phyloP scores from a whole-genome alignment of 2,888 invertebrate species.

The Merodon equestris region DNA sequence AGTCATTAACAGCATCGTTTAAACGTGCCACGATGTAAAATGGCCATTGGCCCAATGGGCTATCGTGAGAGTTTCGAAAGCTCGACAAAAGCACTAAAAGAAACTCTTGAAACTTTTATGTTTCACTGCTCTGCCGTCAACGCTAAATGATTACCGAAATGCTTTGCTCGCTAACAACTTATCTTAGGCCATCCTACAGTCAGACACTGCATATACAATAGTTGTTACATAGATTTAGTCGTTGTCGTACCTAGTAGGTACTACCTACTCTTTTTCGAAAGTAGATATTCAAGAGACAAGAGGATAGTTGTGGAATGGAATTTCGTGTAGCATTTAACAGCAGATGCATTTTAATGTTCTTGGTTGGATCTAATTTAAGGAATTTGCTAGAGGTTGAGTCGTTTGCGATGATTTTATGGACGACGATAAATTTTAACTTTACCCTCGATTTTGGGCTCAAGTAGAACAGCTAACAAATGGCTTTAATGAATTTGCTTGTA shows the following conservation, averaged over 20 bases:
- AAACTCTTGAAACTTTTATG: constrained; percentile 47
- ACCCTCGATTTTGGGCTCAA: too few relatives aligned
- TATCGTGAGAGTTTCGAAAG: constrained; percentile 13
- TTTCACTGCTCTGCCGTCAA: constrained; percentile 1
- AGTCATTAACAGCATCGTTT: constrained; percentile 51
- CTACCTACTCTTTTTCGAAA: too few relatives aligned
- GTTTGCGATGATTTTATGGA: too few relatives aligned
- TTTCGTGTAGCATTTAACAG: constrained; percentile 41
- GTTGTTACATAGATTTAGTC: too few relatives aligned
- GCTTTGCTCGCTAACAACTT: constrained; percentile 2
- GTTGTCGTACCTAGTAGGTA: too few relatives aligned
- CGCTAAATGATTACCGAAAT: constrained; percentile 23
- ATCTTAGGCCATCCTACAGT: background rate
- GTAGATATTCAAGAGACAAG: constrained; percentile 13
- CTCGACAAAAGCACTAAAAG: constrained; percentile 14
- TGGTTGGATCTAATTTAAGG: constrained; percentile 11
- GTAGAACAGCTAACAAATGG: too few relatives aligned
- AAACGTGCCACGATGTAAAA: constrained; percentile 18
- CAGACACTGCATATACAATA: too few relatives aligned
- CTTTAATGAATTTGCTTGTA: too few relatives aligned
- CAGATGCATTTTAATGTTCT: constrained; percentile 48
- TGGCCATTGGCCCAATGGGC: too few relatives aligned
- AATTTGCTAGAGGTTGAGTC: constrained; percentile 18
- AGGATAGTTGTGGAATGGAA: constrained; percentile 23
- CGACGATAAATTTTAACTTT: too few relatives aligned